Conservation (phyloP, 2,797 vertebrate genomes). For the Phrynocephalus guinanensis region DNA sequence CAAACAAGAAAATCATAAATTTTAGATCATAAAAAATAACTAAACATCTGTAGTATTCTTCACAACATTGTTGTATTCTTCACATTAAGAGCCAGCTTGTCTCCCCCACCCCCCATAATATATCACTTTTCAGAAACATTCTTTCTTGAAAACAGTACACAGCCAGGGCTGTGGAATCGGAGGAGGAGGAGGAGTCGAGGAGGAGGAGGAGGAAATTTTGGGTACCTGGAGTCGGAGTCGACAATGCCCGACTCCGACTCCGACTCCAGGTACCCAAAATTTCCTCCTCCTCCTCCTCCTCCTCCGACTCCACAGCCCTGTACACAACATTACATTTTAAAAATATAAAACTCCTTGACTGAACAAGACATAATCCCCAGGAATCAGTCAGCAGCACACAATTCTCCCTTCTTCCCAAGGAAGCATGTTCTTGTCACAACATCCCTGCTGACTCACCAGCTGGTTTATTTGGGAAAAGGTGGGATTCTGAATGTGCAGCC, state of each 20-base stretch:
- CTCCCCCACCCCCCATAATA: not conserved
- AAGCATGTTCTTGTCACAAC: not conserved
- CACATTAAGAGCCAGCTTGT: not conserved
- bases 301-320: too few species aligned
- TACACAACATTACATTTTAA: not conserved
- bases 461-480: constrained; percentile 99
- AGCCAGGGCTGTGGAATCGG: too few species aligned
- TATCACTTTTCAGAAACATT: not conserved
- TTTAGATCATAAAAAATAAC: not conserved
- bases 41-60: not conserved
- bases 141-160: not conserved
- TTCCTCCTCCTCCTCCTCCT: too few species aligned
- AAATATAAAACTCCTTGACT: not conserved
- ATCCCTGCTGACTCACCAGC: constrained; percentile 84
- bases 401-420: not conserved
- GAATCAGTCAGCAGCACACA: not conserved
- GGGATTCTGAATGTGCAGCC: constrained; percentile 96
- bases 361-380: not conserved
- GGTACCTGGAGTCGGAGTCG: too few species aligned
- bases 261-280: too few species aligned
- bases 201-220: too few species aligned
- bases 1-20: not conserved
- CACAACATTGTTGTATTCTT: too few species aligned
- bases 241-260: too few species aligned
- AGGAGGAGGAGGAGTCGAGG: too few species aligned